Percentiles rank a stretch among this genome's conserved stretches.
Evolutionary conservation across 2,113 vertebrate genomes (phyloP).

Genomic region (Harpagus bidentatus): DNA sequence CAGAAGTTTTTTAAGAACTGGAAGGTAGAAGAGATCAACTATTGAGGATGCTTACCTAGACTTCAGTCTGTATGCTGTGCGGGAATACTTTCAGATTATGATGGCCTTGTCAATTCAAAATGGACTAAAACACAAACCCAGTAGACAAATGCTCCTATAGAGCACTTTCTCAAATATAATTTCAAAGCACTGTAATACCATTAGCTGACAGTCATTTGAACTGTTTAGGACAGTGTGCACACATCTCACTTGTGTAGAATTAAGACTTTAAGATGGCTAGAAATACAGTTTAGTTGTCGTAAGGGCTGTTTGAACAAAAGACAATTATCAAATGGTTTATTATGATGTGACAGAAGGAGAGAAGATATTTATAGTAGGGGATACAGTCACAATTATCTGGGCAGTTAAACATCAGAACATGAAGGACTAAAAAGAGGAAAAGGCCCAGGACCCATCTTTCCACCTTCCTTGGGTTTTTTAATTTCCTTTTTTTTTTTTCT

Average conservation of each 20-base stretch:
- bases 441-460: not conserved
- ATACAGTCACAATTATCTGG: constrained; percentile 34
- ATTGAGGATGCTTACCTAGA: not conserved
- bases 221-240: not conserved
- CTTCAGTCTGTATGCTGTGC: not conserved
- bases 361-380: constrained; percentile 56
- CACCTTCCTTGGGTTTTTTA: constrained; percentile 10
- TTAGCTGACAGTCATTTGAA: not conserved
- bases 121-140: not conserved
- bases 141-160: not conserved
- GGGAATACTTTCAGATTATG: not conserved
- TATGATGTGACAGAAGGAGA: constrained; percentile 30
- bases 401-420: constrained; percentile 55
- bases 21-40: not conserved
- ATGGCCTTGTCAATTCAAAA: not conserved
- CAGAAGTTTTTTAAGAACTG: not conserved
- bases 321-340: constrained; percentile 54
- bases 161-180: not conserved
- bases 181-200: not conserved
- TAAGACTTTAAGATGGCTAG: not conserved
- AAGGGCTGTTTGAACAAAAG: constrained; percentile 52
- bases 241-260: not conserved
- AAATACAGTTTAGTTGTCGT: constrained; percentile 33
- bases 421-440: not conserved
- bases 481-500: constrained; percentile 4